These are phyloP conservation scores for Polyodon spathula DNA, from an alignment of 2,113 vertebrate species.

Conservation along the genomic window DNA sequence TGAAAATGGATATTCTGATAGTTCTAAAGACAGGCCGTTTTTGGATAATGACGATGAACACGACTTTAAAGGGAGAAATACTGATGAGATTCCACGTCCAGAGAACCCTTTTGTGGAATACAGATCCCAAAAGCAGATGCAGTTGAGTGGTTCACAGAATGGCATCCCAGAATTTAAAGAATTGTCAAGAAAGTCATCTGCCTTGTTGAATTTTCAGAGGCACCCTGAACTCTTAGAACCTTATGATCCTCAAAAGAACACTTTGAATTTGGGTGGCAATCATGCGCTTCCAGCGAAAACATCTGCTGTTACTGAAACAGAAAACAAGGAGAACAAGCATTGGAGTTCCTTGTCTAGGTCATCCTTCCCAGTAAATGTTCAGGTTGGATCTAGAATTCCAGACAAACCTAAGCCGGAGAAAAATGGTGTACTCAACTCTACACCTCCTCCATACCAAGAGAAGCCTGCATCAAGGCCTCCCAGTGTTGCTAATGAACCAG, in stretches of 20 bases:
- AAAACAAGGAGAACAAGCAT: conserved; percentile 28
- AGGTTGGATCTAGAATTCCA: conserved; percentile 34
- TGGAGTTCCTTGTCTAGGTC: conserved; percentile 45
- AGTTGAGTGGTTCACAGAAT: conserved; percentile 45
- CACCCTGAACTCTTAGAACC: conserved; percentile 86
- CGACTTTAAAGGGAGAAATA: conserved; percentile 39
- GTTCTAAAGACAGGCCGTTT: conserved; percentile 38
- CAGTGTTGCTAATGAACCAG: conserved; percentile 31
- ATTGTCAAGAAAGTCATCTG: conserved; percentile 43
- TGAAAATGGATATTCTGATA: conserved; percentile 46
- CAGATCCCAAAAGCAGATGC: conserved; percentile 49
- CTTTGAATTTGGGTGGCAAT: conserved; percentile 45
- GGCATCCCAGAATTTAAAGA: conserved; percentile 41
- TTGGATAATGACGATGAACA: conserved; percentile 49
- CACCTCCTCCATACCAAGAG: conserved; percentile 34
- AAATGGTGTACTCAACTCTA: conserved; percentile 38
- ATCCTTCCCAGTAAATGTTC: conserved; percentile 24
- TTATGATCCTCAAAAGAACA: conserved; percentile 74
- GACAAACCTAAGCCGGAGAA: conserved; percentile 38
- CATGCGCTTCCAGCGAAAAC: conserved; percentile 39
- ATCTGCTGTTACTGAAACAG: conserved; percentile 32
- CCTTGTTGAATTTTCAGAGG: conserved; percentile 77
- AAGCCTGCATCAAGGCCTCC: conserved; percentile 43
- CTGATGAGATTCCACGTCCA: conserved; percentile 36
- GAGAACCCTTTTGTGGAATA: conserved; percentile 57